A percentile compares a stretch with the other conserved stretches of the same genome.
phyloP scores from a whole-genome alignment of 2,888 invertebrate genomes.

The Eristalis intricaria region DNA sequence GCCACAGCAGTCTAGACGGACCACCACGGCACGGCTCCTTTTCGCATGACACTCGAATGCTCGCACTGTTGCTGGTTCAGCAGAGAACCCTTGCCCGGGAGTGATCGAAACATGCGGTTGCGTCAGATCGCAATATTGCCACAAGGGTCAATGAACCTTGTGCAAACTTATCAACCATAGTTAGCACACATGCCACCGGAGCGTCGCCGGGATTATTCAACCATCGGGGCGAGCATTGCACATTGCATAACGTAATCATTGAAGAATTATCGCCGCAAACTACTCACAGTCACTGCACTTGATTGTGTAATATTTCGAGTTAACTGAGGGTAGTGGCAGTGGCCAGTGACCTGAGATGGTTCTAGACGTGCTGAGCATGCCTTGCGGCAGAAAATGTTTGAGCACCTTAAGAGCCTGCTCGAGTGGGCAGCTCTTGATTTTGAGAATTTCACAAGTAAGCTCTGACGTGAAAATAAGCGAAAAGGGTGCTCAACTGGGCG shows the following conservation, averaged over 20 bases:
- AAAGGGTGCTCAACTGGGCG: too few species aligned
- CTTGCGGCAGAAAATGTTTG: too few species aligned
- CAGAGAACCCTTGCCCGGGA: not conserved
- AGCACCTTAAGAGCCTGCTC: too few species aligned
- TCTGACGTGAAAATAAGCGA: too few species aligned
- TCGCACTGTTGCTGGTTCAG: not conserved
- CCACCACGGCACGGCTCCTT: too few species aligned
- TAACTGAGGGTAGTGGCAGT: not conserved
- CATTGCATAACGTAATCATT: not conserved
- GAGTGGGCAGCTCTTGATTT: not conserved
- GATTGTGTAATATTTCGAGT: not conserved
- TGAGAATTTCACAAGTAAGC: too few species aligned
- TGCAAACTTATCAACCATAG: not conserved
- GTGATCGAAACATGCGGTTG: not conserved
- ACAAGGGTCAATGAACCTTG: not conserved
- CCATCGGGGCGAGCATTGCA: not conserved
- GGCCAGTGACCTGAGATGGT: not conserved
- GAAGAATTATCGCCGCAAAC: not conserved
- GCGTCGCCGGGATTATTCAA: not conserved
- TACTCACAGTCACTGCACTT: not conserved
- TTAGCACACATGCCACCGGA: not conserved
- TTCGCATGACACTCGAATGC: not conserved
- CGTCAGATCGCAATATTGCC: not conserved
- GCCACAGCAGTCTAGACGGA: not conserved
- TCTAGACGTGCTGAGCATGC: not conserved